These are phyloP conservation scores for Bryconaethiops microstoma DNA, from an alignment of 2,797 vertebrate genomes.

Conservation along the genomic window DNA sequence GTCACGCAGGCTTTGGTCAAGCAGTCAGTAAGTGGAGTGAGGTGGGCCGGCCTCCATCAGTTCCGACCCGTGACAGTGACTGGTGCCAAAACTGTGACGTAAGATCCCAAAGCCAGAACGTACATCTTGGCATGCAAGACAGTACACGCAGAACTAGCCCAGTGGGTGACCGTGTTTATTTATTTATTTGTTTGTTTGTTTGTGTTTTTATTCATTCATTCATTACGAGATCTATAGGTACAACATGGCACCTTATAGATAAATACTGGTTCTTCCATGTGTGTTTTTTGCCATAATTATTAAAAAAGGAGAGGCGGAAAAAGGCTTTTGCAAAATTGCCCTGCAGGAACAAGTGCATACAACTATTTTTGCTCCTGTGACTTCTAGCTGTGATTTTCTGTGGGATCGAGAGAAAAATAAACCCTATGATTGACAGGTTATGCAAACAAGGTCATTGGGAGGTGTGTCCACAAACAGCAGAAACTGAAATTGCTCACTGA, in stretches of 20 bases:
- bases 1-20: background rate
- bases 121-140: background rate
- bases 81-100: background rate
- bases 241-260: slow-evolving; percentile 17
- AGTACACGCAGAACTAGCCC: background rate
- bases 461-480: slow-evolving; percentile 33
- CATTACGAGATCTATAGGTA: background rate
- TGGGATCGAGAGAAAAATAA: background rate
- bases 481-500: slow-evolving; percentile 25
- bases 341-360: slow-evolving; percentile 11
- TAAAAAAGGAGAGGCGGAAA: background rate
- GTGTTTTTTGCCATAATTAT: slow-evolving; percentile 27
- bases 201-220: background rate
- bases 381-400: slow-evolving; percentile 10
- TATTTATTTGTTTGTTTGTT: too few relatives aligned
- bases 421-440: slow-evolving; percentile 23
- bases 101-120: background rate
- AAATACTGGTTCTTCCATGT: background rate
- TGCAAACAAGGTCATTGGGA: slow-evolving; percentile 37
- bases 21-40: background rate
- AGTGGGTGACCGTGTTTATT: background rate
- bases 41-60: background rate
- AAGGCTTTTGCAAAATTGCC: slow-evolving; percentile 9
- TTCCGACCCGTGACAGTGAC: background rate
- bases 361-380: slow-evolving; percentile 10